phyloP scores from a whole-genome alignment of 2,113 vertebrate species.

The Crotalus viridis region DNA sequence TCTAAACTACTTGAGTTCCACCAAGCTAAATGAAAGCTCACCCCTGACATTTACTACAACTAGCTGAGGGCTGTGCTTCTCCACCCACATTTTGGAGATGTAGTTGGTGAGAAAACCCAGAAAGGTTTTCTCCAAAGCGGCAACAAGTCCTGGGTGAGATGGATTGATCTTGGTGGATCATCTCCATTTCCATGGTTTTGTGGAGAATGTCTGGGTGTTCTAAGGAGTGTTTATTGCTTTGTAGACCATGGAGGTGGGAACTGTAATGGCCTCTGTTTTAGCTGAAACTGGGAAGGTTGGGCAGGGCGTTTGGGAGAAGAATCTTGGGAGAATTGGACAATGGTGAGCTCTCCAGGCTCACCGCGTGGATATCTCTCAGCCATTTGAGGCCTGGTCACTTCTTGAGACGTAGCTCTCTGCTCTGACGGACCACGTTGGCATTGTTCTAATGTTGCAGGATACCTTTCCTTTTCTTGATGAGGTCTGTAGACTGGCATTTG shows the following conservation, averaged over 20 bases:
- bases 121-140: not conserved
- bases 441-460: not conserved
- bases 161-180: not conserved
- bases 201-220: not conserved
- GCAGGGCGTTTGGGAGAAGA: not conserved
- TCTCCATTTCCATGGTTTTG: too few species aligned
- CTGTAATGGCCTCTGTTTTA: not conserved
- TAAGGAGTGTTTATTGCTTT: not conserved
- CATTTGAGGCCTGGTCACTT: not conserved
- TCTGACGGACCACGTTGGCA: rapidly evolving
- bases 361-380: rapidly evolving
- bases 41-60: not conserved
- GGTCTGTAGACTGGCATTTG: not conserved
- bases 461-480: not conserved
- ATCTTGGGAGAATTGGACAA: not conserved
- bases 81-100: not conserved
- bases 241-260: constrained; percentile 23
- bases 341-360: rapidly evolving
- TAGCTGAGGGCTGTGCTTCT: too few species aligned
- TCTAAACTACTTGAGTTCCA: not conserved
- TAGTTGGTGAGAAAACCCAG: not conserved
- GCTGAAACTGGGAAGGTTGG: not conserved
- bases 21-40: not conserved
- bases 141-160: not conserved
- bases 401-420: rapidly evolving